Evolutionary conservation across 92 coral and sea anemone species (phyloP), one percentile per base, ranked within the genome.

Genomic region (Porites rus): DNA sequence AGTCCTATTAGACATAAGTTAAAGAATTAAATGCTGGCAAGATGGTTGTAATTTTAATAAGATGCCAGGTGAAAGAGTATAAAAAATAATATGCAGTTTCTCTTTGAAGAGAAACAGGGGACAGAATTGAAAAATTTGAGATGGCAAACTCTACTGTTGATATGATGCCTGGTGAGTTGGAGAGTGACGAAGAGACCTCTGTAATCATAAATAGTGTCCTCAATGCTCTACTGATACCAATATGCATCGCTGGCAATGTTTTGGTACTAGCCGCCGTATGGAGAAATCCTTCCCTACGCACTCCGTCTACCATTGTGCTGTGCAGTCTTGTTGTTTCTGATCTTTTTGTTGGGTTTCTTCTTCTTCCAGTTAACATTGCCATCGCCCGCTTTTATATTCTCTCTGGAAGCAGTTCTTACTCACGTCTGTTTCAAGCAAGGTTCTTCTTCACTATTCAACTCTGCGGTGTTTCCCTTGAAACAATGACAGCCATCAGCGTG

Each of bases 401-500:
- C 4, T 10, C 61, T 10, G 4, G 61, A 0, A 0, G 4, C 61
- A 12, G 3, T 56, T 56, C 0, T 56, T 0, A 2, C 3, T 56
- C 5, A 14, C 61, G 61, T 14, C 31, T 65, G 9, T 9, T 0
- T 0, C 38, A 7, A 19, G 31, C 28, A 19, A 19, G 10, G 5
- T 0, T 1, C 19, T 7, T 20, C 31, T 0, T 65, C 31, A 18
- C 1, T n/a, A 5, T 7, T n/a, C 22, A 10, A 17, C 10, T n/a
- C 12, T 65, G 8, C 22, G 43, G 70, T n/a, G 70, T 65, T 8
- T 65, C 70, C 10, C 25, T 65, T 10, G 7, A 20, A 8, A 65
- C 70, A 12, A 65, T 65, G 70, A 20, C 70, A 21, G 70, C 70
- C 70, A 65, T 65, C 9, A 65, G 70, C 20, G 4, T 65, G 70